Evolutionary conservation across 1,140 invertebrate species (phyloP), one percentile per base, ranked within the genome.

Genomic region (Drosophila subobscura): DNA sequence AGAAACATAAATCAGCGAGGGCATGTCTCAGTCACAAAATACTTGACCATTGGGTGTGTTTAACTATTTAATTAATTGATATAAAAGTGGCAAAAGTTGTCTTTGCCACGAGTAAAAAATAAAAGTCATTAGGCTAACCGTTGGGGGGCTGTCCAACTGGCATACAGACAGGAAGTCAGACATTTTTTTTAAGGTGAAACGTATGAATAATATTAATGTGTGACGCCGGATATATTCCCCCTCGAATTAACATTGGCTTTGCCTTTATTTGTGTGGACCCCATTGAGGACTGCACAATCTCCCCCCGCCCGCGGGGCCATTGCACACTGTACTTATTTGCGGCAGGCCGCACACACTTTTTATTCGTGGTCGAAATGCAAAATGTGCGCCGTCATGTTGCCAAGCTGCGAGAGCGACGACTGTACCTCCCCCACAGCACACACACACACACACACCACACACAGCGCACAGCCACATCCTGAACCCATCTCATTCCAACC

Each of bases 321-420:
- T 77, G 67, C 64, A 71, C 50, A 68, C 56, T 46, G 41, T 68
- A 66, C 65, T 51, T 68, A 68, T 78, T 86, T 81, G 83, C 74
- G 81, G 81, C 54, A 16, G 58, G 57, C 81, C 81, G 52, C 81
- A 73, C 47, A 55, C 83, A 72, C 78, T 86, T 86, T 81, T 71
- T 71, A 77, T 59, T 49, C 72, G 65, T 74, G 81, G 83, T 58
- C 83, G 81, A 66, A 88, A 75, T 81, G 70, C 73, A 77, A 77
- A 83, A 68, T 80, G 71, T 77, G 81, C 78, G 22, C 81, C 81
- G 81, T 80, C 77, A 86, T 81, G 83, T 74, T 77, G 64, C 41
- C 63, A 70, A 10, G 33, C 33, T 12, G 58, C 66, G 46, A 61
- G 60, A 59, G 29, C 33, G 49, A 10, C 20, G 25, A 33, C 12